Percentiles rank a stretch among this genome's conserved stretches.
These are phyloP conservation scores for Pocillopora grandis DNA, from an alignment of 92 coral and sea anemone genomes.

Conservation along the genomic window DNA sequence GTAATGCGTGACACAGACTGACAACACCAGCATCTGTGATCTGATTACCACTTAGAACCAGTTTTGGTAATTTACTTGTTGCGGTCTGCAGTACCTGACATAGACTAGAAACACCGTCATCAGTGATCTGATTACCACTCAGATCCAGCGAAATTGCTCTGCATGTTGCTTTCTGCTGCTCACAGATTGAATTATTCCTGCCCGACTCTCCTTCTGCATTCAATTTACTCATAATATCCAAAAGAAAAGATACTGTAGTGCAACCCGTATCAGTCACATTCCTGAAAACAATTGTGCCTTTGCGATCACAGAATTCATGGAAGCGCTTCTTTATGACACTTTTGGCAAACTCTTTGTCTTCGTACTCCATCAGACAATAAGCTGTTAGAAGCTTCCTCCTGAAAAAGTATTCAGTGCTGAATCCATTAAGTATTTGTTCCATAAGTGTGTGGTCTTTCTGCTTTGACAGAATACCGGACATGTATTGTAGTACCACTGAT, in stretches of 20 bases:
- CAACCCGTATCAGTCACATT: neutral
- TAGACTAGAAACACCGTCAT: neutral
- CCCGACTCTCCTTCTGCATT: neutral
- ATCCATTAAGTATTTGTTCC: neutral
- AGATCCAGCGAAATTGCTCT: neutral
- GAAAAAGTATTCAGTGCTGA: no score
- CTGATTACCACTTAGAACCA: neutral
- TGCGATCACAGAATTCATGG: neutral
- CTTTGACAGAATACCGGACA: constrained; percentile 44
- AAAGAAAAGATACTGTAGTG: neutral
- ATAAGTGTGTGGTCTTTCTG: constrained; percentile 1
- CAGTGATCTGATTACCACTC: neutral
- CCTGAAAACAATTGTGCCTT: neutral
- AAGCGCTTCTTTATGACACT: neutral
- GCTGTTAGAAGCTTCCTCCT: neutral
- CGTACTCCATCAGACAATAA: neutral
- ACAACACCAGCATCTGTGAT: no score
- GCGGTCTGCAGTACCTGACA: neutral
- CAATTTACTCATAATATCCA: neutral
- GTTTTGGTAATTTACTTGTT: neutral
- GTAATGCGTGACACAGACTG: no score
- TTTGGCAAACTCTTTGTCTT: neutral
- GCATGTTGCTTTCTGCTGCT: constrained; percentile 6
- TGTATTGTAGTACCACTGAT: constrained; percentile 23
- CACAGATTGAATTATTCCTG: neutral